Conservation (phyloP, 2,888 invertebrate species). For the Phalangium opilio region DNA sequence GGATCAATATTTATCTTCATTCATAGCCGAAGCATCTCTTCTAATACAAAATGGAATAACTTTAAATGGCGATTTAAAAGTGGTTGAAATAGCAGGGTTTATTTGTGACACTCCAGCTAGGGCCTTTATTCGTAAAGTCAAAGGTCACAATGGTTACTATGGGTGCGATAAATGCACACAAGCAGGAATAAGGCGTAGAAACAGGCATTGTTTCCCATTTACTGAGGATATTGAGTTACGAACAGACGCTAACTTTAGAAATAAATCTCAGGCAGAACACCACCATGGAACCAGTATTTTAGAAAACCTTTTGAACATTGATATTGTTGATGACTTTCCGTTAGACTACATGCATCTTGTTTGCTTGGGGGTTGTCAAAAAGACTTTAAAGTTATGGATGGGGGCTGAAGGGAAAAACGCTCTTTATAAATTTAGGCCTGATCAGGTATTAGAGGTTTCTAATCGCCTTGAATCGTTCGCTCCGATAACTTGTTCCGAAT, state of each 20-base stretch:
- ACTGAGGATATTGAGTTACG: too few relatives aligned
- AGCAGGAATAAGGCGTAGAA: too few relatives aligned
- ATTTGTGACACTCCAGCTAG: conserved; percentile 3
- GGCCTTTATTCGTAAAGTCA: too few relatives aligned
- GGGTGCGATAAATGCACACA: too few relatives aligned
- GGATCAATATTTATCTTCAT: neutral
- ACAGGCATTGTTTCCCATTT: too few relatives aligned
- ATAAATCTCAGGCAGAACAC: conserved; percentile 18
- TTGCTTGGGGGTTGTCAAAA: conserved; percentile 24
- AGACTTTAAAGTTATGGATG: conserved; percentile 22
- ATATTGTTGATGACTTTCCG: conserved; percentile 22
- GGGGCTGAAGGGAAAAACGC: conserved; percentile 16
- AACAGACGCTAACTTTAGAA: conserved; percentile 16
- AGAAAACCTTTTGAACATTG: conserved; percentile 7
- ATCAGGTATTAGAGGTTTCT: too few relatives aligned
- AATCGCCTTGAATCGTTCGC: too few relatives aligned
- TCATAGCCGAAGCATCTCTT: neutral
- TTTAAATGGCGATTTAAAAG: neutral
- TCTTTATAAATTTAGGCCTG: too few relatives aligned
- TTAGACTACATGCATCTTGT: conserved; percentile 26
- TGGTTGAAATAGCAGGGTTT: neutral
- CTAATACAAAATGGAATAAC: neutral
- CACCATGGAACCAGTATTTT: conserved; percentile 19
- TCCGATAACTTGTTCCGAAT: conserved; percentile 15
- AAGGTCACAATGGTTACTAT: too few relatives aligned